A percentile compares a stretch with the other conserved stretches of the same genome.
Evolutionary conservation across 2,113 vertebrate genomes (phyloP).

Genomic region (Sterrhoptilus dennistouni): DNA sequence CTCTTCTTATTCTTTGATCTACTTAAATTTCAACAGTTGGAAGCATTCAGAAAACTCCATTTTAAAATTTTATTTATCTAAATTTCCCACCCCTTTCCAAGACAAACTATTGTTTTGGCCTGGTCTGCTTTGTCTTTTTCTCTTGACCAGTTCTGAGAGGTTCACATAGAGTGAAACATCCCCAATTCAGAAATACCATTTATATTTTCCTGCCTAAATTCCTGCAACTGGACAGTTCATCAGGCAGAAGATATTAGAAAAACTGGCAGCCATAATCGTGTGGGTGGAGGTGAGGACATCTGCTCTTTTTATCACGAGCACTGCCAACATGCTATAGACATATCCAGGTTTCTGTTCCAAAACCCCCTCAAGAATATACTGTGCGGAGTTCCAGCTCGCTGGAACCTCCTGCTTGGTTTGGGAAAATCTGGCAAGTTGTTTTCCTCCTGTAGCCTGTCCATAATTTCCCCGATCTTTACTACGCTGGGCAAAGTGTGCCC

Average conservation of each 20-base stretch:
- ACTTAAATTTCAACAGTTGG: not conserved
- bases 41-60: not conserved
- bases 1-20: not conserved
- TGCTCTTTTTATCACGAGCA: conserved; percentile 60
- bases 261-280: conserved; percentile 58
- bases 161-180: not conserved
- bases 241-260: conserved; percentile 69
- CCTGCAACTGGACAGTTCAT: conserved; percentile 64
- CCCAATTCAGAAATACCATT: not conserved
- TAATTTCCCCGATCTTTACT: conserved; percentile 59
- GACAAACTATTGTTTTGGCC: not conserved
- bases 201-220: conserved; percentile 36
- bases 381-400: conserved; percentile 44
- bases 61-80: not conserved
- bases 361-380: conserved; percentile 62
- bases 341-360: conserved; percentile 65
- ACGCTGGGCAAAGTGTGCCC: conserved; percentile 54
- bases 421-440: conserved; percentile 47
- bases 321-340: conserved; percentile 60
- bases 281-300: conserved; percentile 70
- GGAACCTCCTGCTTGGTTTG: conserved; percentile 64
- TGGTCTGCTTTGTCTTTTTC: not conserved
- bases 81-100: not conserved
- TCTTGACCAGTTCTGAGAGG: not conserved
- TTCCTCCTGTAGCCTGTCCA: conserved; percentile 48